Conservation (phyloP, 2,113 vertebrate species). For the Astur gentilis region DNA sequence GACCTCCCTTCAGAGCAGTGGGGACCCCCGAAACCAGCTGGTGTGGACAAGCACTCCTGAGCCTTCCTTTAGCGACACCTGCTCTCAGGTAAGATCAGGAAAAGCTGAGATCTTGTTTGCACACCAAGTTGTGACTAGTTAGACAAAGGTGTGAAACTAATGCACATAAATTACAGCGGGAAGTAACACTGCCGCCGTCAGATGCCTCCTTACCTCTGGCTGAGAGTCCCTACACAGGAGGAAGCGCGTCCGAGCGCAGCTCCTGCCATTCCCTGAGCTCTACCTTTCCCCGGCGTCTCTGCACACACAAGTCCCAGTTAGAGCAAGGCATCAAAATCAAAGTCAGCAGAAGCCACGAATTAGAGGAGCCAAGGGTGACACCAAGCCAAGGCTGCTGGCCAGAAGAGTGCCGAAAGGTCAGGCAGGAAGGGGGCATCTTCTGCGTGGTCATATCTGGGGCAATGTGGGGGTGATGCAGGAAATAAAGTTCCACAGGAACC, state of each 20-base stretch:
- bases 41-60: neutral
- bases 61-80: neutral
- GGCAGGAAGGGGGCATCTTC: neutral
- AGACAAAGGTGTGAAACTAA: neutral
- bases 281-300: neutral
- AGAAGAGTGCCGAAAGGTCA: rapidly evolving
- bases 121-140: neutral
- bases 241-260: rapidly evolving
- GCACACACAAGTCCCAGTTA: neutral
- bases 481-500: neutral
- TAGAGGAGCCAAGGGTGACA: neutral
- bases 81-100: neutral
- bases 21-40: neutral
- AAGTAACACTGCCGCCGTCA: neutral
- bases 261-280: neutral
- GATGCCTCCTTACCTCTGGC: neutral
- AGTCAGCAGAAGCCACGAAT: neutral
- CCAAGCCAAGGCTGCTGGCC: neutral
- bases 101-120: neutral
- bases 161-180: neutral
- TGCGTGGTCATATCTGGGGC: neutral
- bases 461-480: neutral
- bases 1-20: neutral
- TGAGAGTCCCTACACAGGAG: neutral
- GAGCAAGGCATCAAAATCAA: neutral